Evolutionary conservation across 2,113 vertebrate species (phyloP).

Genomic region (Tautogolabrus adspersus): DNA sequence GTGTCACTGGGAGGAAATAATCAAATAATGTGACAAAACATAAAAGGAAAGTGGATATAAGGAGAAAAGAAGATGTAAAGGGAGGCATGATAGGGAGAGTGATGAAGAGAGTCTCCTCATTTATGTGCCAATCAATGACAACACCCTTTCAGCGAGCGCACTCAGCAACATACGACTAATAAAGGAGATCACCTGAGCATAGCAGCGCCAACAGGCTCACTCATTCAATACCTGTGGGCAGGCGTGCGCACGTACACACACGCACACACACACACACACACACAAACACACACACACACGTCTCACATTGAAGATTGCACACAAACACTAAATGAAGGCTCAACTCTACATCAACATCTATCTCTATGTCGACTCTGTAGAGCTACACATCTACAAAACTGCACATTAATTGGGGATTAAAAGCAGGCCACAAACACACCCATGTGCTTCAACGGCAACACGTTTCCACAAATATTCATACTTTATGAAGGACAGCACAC

Average conservation of each 20-base stretch:
- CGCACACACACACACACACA: background rate
- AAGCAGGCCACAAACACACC: background rate
- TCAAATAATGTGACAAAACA: background rate
- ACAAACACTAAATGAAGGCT: conserved; percentile 3
- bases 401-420: background rate
- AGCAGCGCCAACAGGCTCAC: conserved; percentile 44
- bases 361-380: too few relatives aligned
- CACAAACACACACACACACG: background rate
- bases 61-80: conserved; percentile 10
- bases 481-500: background rate
- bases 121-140: conserved; percentile 61
- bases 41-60: background rate
- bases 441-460: too few relatives aligned
- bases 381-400: too few relatives aligned
- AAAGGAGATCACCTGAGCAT: conserved; percentile 68
- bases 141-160: conserved; percentile 64
- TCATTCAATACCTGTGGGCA: conserved; percentile 35
- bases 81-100: conserved; percentile 1
- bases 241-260: background rate
- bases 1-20: background rate
- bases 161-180: conserved; percentile 65
- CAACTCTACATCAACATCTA: conserved; percentile 4
- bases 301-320: conserved; percentile 15
- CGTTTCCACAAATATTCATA: background rate
- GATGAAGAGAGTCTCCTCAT: conserved; percentile 49